Evolutionary conservation across 2,113 vertebrate species (phyloP), one percentile per base, ranked within the genome.

Genomic region (Micronycteris hirsuta): DNA sequence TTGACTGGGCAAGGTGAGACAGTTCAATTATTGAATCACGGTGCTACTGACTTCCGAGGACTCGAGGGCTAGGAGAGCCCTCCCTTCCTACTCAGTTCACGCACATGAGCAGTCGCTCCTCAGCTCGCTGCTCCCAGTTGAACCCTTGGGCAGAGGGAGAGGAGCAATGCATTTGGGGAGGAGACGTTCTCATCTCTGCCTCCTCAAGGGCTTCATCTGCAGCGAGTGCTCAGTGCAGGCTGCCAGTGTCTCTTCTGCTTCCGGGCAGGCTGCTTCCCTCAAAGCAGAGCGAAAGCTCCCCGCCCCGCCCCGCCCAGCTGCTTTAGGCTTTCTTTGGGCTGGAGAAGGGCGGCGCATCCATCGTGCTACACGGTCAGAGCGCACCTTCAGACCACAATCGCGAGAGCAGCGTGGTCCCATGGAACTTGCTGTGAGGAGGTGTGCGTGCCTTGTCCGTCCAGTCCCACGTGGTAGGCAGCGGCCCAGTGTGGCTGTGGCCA

Each of bases 21-120:
- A 91, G 97, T 98, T 98, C 98, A 98, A 96, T 98, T 98, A 97
- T 97, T 97, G 97, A 96, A 98, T 97, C 95, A 96, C 36, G 77
- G 92, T 71, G 38, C 88, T 95, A 56, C 94, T 92, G 96, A 93
- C 96, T 97, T 97, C 96, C 0, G 31, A 96, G 92, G 91, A 94
- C 95, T 87, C 38, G 83, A 96, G 96, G 71, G 58, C 43, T 93
- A 78, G 89, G 97, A 94, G 80, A 95, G 86, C 88, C 80, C 86
- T 97, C 73, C 89, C 20, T 95, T 85, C 83, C 61, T 84, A 19
- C 91, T 96, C 94, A 89, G 96, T 97, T 97, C 93, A 73, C 95
- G 58, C 28, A 4, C 58, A 28, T 73, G 88, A 96, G 89, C 97
- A 94, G 74, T 96, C 4, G 1, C 96, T 95, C 63, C 86, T 96